Base-by-base conservation (phyloP, 1,140 invertebrate species). In the Neuroterus valhalla region DNA sequence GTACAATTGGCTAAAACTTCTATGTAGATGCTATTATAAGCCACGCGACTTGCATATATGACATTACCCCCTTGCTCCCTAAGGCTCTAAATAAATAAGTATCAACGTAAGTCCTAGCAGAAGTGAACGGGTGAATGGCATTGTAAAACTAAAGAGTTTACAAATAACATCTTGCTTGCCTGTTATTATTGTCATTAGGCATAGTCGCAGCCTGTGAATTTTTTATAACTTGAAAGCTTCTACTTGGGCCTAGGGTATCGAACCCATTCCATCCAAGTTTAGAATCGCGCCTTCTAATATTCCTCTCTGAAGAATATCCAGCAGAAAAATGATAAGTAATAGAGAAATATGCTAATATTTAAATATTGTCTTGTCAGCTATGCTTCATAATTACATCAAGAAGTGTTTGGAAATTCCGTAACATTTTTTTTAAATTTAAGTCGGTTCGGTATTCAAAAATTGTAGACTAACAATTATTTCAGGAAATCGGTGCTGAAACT, bases 121-220 rank as follows among this genome's bases (percentile, higher is more conserved):
- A 62, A 62, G 26, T 62, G 55, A 62, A 62, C n/a, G 55, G 55
- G 55, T 62, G 55, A 62, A 62, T 62, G 55, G 55, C 55, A 62
- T 26, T n/a, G 14, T 1, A n/a, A 62, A 62, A 38, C 55, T 62
- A 62, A 62, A 62, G 55, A 23, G 55, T 62, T 62, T 31, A 62
- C 55, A 62, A 23, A 62, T 62, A 26, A 38, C 31, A 38, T 38
- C 31, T 38, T 38, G 31, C 31, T 38, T 62, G 14, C 15, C 26
- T 62, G 55, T 62, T 62, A 14, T 62, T 62, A 62, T 62, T 62
- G 26, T n/a, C 31, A 62, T 26, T 62, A 31, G 55, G 15, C 31
- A 62, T 26, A 23, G 55, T 62, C 55, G 55, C 31, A 38, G 12
- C 23, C n/a, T 23, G 31, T 62, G 55, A 62, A 62, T 62, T 62